These are phyloP conservation scores for Eonycteris spelaea DNA, from an alignment of 2,113 vertebrate species.

Conservation along the genomic window DNA sequence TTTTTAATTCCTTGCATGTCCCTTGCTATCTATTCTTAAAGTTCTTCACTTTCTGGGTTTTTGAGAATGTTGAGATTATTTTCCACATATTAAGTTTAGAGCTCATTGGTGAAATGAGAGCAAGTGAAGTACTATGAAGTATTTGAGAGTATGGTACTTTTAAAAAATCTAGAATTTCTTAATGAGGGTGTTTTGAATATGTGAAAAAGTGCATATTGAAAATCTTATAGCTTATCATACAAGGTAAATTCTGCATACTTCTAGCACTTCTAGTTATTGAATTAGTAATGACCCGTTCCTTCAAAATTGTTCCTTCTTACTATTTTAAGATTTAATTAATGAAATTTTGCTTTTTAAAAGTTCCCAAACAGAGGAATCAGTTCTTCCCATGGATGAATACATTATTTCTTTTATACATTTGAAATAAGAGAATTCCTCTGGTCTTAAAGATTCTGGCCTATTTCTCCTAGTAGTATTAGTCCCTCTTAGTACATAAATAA, in stretches of 20 bases:
- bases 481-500: neutral
- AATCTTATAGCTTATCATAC: neutral
- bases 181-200: neutral
- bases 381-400: neutral
- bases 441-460: neutral
- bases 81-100: neutral
- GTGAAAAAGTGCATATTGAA: neutral
- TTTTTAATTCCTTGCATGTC: neutral
- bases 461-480: neutral
- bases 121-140: neutral
- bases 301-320: neutral
- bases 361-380: neutral
- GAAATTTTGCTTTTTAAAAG: constrained; percentile 1
- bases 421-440: neutral
- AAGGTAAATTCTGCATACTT: neutral
- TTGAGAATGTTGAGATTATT: constrained; percentile 37
- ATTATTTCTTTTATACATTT: neutral
- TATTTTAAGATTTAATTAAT: neutral
- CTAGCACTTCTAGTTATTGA: neutral
- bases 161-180: neutral
- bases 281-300: neutral
- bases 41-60: neutral
- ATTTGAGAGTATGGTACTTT: neutral
- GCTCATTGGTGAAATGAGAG: constrained; percentile 8
- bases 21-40: neutral